Evolutionary conservation across 2,797 vertebrate species (phyloP), one percentile per base, ranked within the genome.

Genomic region (Ficedula albicollis): DNA sequence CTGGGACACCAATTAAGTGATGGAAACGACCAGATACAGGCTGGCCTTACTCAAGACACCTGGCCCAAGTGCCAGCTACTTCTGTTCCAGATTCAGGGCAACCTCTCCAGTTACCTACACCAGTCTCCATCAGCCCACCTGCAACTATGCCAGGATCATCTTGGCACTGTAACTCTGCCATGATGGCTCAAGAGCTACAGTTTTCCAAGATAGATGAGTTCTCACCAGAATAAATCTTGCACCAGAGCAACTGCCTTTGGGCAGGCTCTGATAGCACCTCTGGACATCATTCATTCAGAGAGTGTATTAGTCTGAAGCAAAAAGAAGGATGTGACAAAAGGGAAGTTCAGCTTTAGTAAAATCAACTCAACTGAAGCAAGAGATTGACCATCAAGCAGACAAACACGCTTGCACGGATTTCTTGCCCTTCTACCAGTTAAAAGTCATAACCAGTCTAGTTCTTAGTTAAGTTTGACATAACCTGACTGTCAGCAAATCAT

Each of bases 311-410:
- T 78, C 36, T 52, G 74, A 72, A 88, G 39, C 18, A 68, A 83
- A 78, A 91, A 75, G 25, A 84, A 85, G 59, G 49, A 68, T 75
- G 34, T n/a, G 36, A 68, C 66, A 77, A 58, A 91, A 29, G 46
- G 41, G 26, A 64, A 64, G 36, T 38, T 67, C 18, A 5, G 27
- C 43, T 85, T 64, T 78, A 75, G 58, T 62, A 62, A 90, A 75
- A 81, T 51, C 56, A 73, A 4, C 62, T 93, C 85, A 58, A 41
- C 73, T 48, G 66, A 90, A 43, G 73, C 63, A 91, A 78, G 29
- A 77, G 30, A 20, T 21, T 75, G 49, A 81, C 58, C 41, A 55
- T 68, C 89, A 64, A 78, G 58, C 41, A 64, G 58, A 25, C 34
- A 59, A 81, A 78, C 25, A 58, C 9, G 23, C 6, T 66, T 64